A percentile compares a stretch with the other conserved stretches of the same genome.
Evolutionary conservation across 2,113 vertebrate species (phyloP).

Genomic region (Elgaria multicarinata): DNA sequence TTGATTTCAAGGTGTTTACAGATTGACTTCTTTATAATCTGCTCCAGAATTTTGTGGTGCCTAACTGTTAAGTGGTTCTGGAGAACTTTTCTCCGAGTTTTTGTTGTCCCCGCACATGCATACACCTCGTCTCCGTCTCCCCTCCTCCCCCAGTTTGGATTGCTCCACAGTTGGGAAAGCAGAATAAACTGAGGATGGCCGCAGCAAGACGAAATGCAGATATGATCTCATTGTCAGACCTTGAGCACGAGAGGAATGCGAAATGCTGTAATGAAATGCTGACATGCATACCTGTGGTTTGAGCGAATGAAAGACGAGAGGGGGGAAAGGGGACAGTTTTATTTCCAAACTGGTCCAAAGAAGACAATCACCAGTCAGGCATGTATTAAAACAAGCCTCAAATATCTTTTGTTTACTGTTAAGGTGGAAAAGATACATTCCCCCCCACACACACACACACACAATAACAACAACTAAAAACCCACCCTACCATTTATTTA

Average conservation of each 20-base stretch:
- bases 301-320: conserved; percentile 45
- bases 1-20: no score
- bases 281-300: conserved; percentile 23
- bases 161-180: conserved; percentile 55
- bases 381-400: conserved; percentile 65
- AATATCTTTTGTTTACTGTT: conserved; percentile 63
- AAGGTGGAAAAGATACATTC: conserved; percentile 66
- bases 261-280: not conserved
- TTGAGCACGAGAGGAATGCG: conserved; percentile 36
- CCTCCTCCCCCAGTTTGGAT: conserved; percentile 38
- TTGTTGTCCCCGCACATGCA: not conserved
- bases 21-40: no score
- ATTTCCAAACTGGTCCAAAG: conserved; percentile 55
- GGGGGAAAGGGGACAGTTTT: conserved; percentile 46
- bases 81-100: conserved; percentile 39
- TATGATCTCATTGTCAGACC: conserved; percentile 56
- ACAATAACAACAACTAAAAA: no score
- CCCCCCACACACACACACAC: no score
- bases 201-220: conserved; percentile 51
- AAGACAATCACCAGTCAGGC: conserved; percentile 61
- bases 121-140: no score
- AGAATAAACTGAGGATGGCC: conserved; percentile 45
- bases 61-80: conserved; percentile 59
- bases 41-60: conserved; percentile 28
- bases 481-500: not conserved